A percentile compares a stretch with the other conserved stretches of the same genome.
Conservation (phyloP, 2,888 invertebrate species). For the Pollenia amentaria region DNA sequence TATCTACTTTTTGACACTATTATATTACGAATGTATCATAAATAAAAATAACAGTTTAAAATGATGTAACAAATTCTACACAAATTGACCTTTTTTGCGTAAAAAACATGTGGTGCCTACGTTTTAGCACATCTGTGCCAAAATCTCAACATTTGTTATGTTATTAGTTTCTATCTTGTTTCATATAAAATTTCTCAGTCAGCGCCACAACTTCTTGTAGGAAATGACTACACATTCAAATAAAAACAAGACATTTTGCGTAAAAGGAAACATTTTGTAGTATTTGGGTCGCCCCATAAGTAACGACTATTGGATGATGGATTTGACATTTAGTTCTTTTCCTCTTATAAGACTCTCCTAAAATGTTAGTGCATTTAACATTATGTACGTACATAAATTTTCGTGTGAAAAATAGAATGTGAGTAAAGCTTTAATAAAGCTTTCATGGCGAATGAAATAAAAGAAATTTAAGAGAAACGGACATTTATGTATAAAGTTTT, state of each 20-base stretch:
- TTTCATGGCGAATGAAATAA: background rate
- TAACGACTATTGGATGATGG: background rate
- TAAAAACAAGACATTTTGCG: slow-evolving; percentile 17
- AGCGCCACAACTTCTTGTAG: background rate
- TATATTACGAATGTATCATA: background rate
- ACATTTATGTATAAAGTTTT: too few relatives aligned
- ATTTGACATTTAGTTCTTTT: background rate
- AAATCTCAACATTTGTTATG: slow-evolving; percentile 23
- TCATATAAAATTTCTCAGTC: background rate
- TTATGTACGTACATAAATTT: background rate
- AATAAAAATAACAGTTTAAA: background rate
- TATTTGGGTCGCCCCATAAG: slow-evolving; percentile 53
- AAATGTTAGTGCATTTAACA: background rate
- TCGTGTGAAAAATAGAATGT: background rate
- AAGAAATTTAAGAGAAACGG: too few relatives aligned
- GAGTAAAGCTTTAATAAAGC: slow-evolving; percentile 40
- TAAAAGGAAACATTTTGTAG: slow-evolving; percentile 24
- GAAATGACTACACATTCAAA: slow-evolving; percentile 18
- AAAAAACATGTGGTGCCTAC: background rate
- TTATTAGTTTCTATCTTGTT: slow-evolving; percentile 4
- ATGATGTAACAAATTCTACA: slow-evolving; percentile 22
- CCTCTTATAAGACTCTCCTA: background rate
- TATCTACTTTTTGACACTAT: too few relatives aligned
- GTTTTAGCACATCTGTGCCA: background rate
- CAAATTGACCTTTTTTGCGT: background rate